phyloP scores from a whole-genome alignment of 1,140 invertebrate species.

The Globodera ellingtonae region DNA sequence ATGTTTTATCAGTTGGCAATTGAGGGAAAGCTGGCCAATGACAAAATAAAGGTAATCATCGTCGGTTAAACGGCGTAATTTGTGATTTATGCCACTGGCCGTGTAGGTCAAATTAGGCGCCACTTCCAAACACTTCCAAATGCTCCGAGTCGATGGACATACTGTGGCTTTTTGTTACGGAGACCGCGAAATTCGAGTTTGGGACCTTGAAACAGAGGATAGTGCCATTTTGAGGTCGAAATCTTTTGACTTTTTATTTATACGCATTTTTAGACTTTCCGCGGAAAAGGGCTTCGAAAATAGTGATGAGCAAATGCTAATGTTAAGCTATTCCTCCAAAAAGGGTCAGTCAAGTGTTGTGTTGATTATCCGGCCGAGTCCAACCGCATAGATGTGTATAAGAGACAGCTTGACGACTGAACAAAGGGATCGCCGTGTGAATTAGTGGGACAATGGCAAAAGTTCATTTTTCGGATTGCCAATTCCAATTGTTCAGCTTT shows the following conservation, averaged over 20 bases:
- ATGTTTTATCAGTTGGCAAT: slow-evolving; percentile 61
- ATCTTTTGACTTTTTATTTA: background rate
- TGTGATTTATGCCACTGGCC: background rate
- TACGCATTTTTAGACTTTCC: slow-evolving; percentile 37
- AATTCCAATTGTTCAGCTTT: background rate
- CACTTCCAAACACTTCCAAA: slow-evolving; percentile 70
- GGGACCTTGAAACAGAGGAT: slow-evolving; percentile 89
- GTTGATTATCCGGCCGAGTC: background rate
- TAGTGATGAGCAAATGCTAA: slow-evolving; percentile 68
- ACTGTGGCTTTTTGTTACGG: slow-evolving; percentile 52
- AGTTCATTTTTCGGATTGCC: background rate
- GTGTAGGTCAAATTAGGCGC: slow-evolving; percentile 70
- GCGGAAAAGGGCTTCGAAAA: slow-evolving; percentile 65
- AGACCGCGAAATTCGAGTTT: slow-evolving; percentile 75
- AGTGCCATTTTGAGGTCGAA: slow-evolving; percentile 68
- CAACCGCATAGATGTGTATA: too few relatives aligned
- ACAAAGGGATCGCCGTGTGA: background rate
- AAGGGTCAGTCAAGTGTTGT: slow-evolving; percentile 64
- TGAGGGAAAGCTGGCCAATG: slow-evolving; percentile 62
- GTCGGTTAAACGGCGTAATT: background rate
- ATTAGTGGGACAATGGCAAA: background rate
- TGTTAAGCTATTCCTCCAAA: slow-evolving; percentile 66
- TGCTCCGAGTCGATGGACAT: slow-evolving; percentile 33
- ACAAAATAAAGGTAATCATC: slow-evolving; percentile 44
- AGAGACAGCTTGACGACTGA: background rate